Evolutionary conservation across 2,888 invertebrate genomes (phyloP).

Genomic region (Noctua janthina): DNA sequence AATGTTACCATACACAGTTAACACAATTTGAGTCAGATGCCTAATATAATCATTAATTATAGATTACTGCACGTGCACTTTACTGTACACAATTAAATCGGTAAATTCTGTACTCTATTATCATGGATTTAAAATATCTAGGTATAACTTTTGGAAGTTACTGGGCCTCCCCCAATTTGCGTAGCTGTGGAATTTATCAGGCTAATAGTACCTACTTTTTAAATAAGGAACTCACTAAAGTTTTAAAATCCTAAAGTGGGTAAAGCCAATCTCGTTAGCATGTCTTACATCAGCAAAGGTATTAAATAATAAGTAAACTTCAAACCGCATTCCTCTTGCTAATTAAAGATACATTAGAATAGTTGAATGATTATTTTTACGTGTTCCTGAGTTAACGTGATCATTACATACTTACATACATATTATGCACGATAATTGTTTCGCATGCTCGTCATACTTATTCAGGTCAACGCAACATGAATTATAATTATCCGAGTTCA

Average conservation of each 20-base stretch:
- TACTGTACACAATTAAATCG: background rate
- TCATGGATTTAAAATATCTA: background rate
- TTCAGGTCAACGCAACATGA: slow-evolving; percentile 29
- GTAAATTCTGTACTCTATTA: background rate
- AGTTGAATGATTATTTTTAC: slow-evolving; percentile 33
- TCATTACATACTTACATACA: slow-evolving; percentile 28
- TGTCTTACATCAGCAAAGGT: slow-evolving; percentile 22
- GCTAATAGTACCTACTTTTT: background rate
- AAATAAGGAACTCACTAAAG: background rate
- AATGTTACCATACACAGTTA: background rate
- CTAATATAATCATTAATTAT: slow-evolving; percentile 1
- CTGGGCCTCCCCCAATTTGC: background rate
- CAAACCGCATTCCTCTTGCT: slow-evolving; percentile 39
- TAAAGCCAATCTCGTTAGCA: slow-evolving; percentile 2
- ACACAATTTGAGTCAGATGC: no score
- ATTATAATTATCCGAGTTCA: slow-evolving; percentile 14
- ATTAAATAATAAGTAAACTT: slow-evolving; percentile 52
- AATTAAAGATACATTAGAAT: slow-evolving; percentile 47
- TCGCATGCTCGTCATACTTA: slow-evolving; percentile 10
- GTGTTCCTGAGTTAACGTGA: slow-evolving; percentile 10
- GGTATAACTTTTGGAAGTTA: background rate
- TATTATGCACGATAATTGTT: slow-evolving; percentile 28
- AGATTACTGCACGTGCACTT: background rate
- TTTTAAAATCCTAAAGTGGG: background rate
- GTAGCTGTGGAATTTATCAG: background rate